Evolutionary conservation across 2,113 vertebrate species (phyloP), one percentile per base, ranked within the genome.

Genomic region (Acrocephalus arundinaceus): DNA sequence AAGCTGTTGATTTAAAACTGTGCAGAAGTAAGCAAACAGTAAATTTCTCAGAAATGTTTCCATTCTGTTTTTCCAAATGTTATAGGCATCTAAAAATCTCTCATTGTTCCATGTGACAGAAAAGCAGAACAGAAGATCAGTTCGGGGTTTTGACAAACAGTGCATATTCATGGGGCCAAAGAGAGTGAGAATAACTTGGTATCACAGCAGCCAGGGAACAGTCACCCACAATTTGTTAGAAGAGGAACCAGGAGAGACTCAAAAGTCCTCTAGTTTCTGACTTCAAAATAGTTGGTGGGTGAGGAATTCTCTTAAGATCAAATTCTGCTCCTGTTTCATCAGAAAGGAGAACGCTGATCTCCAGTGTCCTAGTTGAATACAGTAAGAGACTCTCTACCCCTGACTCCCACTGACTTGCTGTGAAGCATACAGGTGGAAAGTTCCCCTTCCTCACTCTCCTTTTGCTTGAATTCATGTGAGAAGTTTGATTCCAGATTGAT

Each of bases 351-450:
- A 15, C 5, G 12, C 7, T 83, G 18, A 12, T 83, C 37, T 83
- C 39, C 23, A 58, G 28, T 31, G 11, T 58, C 76, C 33, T 46
- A 48, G 18, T 13, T 51, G 20, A 76, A 70, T 51, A 75, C 51
- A 70, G 18, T 20, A 55, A 58, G 30, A 76, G 33, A 27, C 24
- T 65, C 31, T 41, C 25, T 4, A n/a, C 3, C 3, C 20, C 9
- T 3, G 1, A 4, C 5, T 35, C 39, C 13, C 0, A 0, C 22
- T n/a, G 17, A 51, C 18, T 51, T 82, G 21, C 5, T 57, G 22
- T 41, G 58, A 65, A 62, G 24, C 9, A 73, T 7, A 3, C 0
- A 0, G 35, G 17, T 46, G 62, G 35, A 68, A 89, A 85, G 8
- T 23, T 85, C 39, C 46, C 23, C 25, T 72, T 72, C 41, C 19